A percentile compares a stretch with the other conserved stretches of the same genome.
Conservation (phyloP, 1,140 invertebrate genomes). For the Drosophila tani region DNA sequence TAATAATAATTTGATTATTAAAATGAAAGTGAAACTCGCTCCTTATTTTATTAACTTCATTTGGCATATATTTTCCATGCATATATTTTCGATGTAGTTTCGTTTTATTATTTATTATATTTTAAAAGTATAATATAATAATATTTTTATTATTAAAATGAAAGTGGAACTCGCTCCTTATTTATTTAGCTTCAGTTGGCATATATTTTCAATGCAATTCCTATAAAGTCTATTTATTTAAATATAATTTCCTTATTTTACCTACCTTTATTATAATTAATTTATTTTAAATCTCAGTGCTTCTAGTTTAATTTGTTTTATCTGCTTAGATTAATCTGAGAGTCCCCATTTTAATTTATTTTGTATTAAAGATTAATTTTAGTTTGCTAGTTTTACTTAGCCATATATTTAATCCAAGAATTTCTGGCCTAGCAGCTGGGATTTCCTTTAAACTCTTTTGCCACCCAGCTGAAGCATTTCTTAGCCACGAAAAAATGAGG, state of each 20-base stretch:
- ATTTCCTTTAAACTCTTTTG: conserved; percentile 42
- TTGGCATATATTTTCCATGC: too few species aligned
- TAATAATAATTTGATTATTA: not conserved
- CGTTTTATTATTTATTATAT: not conserved
- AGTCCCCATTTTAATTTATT: too few species aligned
- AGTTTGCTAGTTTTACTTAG: too few species aligned
- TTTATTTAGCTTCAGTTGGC: not conserved
- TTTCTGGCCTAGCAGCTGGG: not conserved
- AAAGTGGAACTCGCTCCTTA: not conserved
- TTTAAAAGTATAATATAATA: too few species aligned
- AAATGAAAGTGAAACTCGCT: not conserved
- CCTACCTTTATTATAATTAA: not conserved
- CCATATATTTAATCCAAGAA: not conserved
- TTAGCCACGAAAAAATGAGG: conserved; percentile 70
- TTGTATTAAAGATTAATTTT: not conserved
- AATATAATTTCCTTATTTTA: too few species aligned
- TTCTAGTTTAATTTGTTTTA: not conserved
- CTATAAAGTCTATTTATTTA: too few species aligned
- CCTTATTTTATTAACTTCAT: not conserved
- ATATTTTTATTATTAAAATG: not conserved
- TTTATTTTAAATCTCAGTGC: too few species aligned
- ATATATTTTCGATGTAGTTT: too few species aligned
- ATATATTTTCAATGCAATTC: not conserved
- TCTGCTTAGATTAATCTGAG: too few species aligned
- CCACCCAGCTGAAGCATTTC: conserved; percentile 74